Base-by-base conservation (phyloP, 1,140 invertebrate species). In the Varroa destructor region DNA sequence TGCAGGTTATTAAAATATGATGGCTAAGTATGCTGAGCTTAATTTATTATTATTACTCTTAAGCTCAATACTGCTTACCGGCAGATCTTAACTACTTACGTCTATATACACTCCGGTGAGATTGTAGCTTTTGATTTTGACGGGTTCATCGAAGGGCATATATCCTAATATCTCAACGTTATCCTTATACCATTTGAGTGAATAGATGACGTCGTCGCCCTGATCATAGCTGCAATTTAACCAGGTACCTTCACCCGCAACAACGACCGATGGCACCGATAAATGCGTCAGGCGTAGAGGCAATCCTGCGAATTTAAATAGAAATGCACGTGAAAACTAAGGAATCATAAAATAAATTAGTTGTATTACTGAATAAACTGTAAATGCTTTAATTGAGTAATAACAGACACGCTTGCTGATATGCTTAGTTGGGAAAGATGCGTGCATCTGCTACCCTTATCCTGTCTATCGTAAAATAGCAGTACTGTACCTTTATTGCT, bases 121-220 rank as follows among this genome's bases (percentile, higher is more conserved):
- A 46, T 67, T 67, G 61, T 43, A 67, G 61, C 40, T 67, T 37
- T 67, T 67, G 61, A 67, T 67, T 46, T 46, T 12, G 61, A 40
- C 5, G 40, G 14, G 61, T 2, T 36, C 56, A 2, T 87, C 86
- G 72, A 86, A 84, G 0, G 78, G 78, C 64, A 90, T 75, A 79
- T 85, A 89, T 79, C 87, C 84, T 79, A 87, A 89, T 80, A 89
- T 88, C 80, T 89, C 87, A 75, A 86, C 84, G 73, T 84, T 83
- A 74, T 86, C 87, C 79, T 85, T 87, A 82, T 88, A 89, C 87
- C 87, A 89, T 81, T 89, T 88, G 72, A 89, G 86, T 4, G 87
- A 87, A 77, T 89, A 89, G 43, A 89, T 82, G 1, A 81, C 81
- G 56, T 87, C 86, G 5, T 81, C 83, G 73, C 87, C 86, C 61